Evolutionary conservation across 35 echinoderm and acorn worm species (phyloP), one percentile per base, ranked within the genome.

Genomic region (Anneissia japonica): DNA sequence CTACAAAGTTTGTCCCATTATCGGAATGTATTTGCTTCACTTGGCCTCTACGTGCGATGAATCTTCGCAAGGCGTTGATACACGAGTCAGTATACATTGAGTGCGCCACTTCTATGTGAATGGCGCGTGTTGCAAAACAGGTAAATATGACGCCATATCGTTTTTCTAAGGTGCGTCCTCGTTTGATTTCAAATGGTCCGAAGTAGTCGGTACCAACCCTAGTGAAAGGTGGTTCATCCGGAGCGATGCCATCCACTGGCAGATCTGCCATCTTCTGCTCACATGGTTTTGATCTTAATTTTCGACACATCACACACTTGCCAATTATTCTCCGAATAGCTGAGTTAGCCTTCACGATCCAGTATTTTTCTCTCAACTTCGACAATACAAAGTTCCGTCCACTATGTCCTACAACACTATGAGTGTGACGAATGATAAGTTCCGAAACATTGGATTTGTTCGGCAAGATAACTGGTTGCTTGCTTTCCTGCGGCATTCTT

Each of bases 171-270:
- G 32, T 13, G 6, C 76, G 76, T 32, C 76, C 76, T 3, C 31
- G 76, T 37, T 77, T 77, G 11, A 77, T 31, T 75, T 75, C 73
- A 33, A 75, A 30, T 4, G 73, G 73, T 5, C 73, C 73, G 26
- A 75, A 75, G 32, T 30, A 75, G 23, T 75, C 73, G 3, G 32
- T 33, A 75, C 73, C 73, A 30, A 75, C 73, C 9, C 26, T 4
- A 26, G 90, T 81, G 31, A 92, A 92, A 30, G 86, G 91, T 83
- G 85, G 85, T 81, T 83, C 73, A 64, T 83, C 79, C 31, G 85
- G 35, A 21, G 83, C 77, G 3, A 93, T 81, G 51, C 91, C 6
- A 30, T 72, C 36, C n/a, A 26, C 36, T 28, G 87, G 86, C 19
- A 93, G 64, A 37, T 88, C 40, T 78, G 91, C 74, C 86, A 93